Conservation (phyloP, 2,113 vertebrate species). For the Istiophorus platypterus region DNA sequence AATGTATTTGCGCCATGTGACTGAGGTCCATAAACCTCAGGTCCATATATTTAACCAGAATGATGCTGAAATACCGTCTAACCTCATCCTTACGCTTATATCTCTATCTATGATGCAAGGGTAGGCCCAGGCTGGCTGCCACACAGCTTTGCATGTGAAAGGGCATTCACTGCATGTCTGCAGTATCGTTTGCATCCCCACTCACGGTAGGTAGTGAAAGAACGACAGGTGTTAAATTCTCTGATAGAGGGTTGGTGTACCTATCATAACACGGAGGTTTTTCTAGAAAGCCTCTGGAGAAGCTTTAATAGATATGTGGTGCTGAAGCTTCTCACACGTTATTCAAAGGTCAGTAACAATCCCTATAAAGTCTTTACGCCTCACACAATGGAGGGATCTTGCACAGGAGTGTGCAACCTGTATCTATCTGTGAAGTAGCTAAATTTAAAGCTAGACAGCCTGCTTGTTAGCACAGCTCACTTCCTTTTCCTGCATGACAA, state of each 20-base stretch:
- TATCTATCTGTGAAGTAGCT: constrained; percentile 31
- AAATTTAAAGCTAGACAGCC: constrained; percentile 62
- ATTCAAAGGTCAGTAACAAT: constrained; percentile 20
- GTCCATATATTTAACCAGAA: background rate
- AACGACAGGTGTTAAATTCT: constrained; percentile 33
- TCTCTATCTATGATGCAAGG: background rate
- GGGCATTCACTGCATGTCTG: constrained; percentile 69
- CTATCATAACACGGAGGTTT: constrained; percentile 7
- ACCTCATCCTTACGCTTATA: background rate
- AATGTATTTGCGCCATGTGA: background rate
- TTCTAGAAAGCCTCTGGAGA: constrained; percentile 16
- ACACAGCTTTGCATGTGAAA: constrained; percentile 68
- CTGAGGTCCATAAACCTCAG: too few species aligned
- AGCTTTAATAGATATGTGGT: constrained; percentile 22
- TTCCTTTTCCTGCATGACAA: constrained; percentile 83
- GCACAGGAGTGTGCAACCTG: background rate
- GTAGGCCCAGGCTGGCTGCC: constrained; percentile 8
- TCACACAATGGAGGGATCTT: constrained; percentile 8
- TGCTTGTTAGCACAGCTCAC: constrained; percentile 79
- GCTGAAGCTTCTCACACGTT: background rate
- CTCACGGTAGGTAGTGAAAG: constrained; percentile 45
- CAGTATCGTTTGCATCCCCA: constrained; percentile 62
- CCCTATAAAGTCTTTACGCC: background rate
- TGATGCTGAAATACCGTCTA: background rate
- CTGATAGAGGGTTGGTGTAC: background rate